Base-by-base conservation (phyloP, 2,797 vertebrate genomes). In the Takifugu rubripes region DNA sequence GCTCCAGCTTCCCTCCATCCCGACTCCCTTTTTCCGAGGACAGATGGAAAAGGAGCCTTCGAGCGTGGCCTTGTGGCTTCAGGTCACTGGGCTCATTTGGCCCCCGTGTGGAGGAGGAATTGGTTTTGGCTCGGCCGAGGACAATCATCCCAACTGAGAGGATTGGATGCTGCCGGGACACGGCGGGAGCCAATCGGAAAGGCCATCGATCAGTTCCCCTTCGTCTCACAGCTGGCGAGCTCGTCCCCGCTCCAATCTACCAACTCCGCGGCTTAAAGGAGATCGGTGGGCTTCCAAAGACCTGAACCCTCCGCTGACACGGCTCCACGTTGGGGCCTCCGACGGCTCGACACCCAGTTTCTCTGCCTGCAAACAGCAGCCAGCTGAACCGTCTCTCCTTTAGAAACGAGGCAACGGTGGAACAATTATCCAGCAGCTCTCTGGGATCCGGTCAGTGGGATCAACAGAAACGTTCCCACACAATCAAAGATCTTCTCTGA, bases 141-240 rank as follows among this genome's bases (percentile, higher is more conserved):
- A 90, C 87, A 85, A 72, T 86, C 88, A 82, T 86, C 90, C 81
- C 16, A 67, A 79, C 78, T 62, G 61, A 83, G 88, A 75, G 91
- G 91, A 91, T 89, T 87, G 86, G 89, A 91, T 89, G 88, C 91
- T 90, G 89, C 90, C 87, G 91, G 86, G 92, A 92, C 88, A 80
- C 87, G 61, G 79, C 70, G 78, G 87, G 90, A 90, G 88, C 89
- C 91, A 92, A 93, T 92, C 92, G 92, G 89, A 89, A 64, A 82
- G 89, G 89, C 89, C 91, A 93, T 93, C 92, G 91, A 94, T 94
- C 93, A 93, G 91, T 87, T 88, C 87, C 90, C 90, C 92, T 91
- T 92, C 91, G 92, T 93, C 92, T 92, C 91, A 93, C 91, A 93
- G 93, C 91, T 92, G 90, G 90, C 92, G 92, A 94, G 90, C 92